Conservation (phyloP, 2,113 vertebrate genomes). For the Sus scrofa region DNA sequence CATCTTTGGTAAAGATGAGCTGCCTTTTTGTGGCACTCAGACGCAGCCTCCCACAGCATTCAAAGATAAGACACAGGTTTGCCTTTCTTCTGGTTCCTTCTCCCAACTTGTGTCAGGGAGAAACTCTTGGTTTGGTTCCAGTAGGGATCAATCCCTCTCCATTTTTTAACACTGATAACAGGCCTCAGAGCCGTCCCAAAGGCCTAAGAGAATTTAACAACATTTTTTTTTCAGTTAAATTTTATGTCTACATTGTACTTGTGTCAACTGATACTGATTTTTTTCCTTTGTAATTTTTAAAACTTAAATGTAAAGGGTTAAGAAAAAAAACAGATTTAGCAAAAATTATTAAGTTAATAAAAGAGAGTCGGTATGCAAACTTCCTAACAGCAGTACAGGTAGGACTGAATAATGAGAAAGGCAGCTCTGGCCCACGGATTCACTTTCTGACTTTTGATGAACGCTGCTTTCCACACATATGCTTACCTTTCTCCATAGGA, state of each 20-base stretch:
- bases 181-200: background rate
- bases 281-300: background rate
- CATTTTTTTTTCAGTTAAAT: background rate
- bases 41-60: background rate
- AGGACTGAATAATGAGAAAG: fast-evolving
- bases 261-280: background rate
- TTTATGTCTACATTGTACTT: background rate
- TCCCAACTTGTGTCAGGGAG: too few relatives aligned
- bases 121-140: background rate
- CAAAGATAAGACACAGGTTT: background rate
- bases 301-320: background rate
- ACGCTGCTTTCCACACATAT: fast-evolving
- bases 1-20: background rate
- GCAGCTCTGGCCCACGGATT: fast-evolving
- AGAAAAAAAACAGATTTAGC: background rate
- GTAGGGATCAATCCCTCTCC: background rate
- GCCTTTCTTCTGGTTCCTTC: background rate
- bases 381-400: fast-evolving
- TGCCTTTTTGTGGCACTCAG: background rate
- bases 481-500: background rate
- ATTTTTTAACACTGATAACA: background rate
- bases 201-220: background rate
- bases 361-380: background rate
- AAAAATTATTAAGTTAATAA: background rate
- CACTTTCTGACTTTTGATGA: background rate